Percentiles rank a stretch among this genome's conserved stretches.
Evolutionary conservation across 2,888 invertebrate genomes (phyloP).

Genomic region (Chloroclystis v-ata): DNA sequence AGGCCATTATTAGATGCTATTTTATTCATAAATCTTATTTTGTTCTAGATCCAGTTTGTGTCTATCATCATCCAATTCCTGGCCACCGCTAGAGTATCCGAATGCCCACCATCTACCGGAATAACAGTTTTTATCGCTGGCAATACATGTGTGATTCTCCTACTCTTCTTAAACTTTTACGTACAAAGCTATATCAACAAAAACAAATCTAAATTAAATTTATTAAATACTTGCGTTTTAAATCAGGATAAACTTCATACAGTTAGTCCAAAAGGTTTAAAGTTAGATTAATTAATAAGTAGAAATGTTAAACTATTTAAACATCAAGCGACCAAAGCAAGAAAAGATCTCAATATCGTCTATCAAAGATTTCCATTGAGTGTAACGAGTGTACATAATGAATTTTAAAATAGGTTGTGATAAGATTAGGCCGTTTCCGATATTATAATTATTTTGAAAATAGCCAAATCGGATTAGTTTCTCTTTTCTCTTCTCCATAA

Average conservation of each 20-base stretch:
- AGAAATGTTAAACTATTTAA: too few species aligned
- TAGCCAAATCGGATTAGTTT: too few species aligned
- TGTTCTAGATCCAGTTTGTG: conserved; percentile 80
- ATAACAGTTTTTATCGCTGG: conserved; percentile 75
- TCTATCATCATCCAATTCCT: conserved; percentile 79
- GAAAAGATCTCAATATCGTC: too few species aligned
- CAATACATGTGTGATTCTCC: conserved; percentile 78
- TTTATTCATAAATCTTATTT: background rate
- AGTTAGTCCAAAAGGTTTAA: too few species aligned
- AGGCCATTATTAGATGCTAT: too few species aligned
- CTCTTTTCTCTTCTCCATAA: too few species aligned
- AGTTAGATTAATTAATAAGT: background rate
- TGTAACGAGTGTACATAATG: too few species aligned
- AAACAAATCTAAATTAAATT: background rate
- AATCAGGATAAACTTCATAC: background rate
- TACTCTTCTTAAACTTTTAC: conserved; percentile 82
- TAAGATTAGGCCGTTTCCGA: too few species aligned
- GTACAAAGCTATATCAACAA: conserved; percentile 53
- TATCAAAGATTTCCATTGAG: too few species aligned
- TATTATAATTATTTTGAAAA: too few species aligned
- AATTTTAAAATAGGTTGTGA: too few species aligned
- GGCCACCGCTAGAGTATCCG: conserved; percentile 66
- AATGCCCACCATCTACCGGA: conserved; percentile 79
- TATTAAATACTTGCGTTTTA: background rate
- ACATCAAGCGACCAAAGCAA: too few species aligned